Evolutionary conservation across 2,113 vertebrate species (phyloP).

Genomic region (Gymnobelideus leadbeateri): DNA sequence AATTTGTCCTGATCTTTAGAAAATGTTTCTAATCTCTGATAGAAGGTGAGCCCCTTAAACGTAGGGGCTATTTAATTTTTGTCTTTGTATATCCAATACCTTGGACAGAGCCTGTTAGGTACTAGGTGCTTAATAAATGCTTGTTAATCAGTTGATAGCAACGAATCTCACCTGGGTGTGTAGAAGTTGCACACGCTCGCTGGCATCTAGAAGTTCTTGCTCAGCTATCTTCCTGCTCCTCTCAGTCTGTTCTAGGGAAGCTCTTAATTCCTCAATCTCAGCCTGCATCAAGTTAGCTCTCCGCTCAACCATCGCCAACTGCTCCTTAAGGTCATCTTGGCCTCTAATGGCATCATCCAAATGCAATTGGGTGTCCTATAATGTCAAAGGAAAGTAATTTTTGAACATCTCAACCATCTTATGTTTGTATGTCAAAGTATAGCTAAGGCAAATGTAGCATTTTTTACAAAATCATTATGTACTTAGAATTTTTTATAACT

Average conservation of each 20-base stretch:
- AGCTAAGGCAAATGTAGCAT: constrained; percentile 10
- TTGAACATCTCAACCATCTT: neutral
- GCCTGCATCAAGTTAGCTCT: constrained; percentile 87
- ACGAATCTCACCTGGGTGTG: constrained; percentile 85
- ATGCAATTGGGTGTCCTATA: constrained; percentile 87
- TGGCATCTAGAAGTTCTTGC: constrained; percentile 87
- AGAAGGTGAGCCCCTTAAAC: neutral
- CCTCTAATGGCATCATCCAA: constrained; percentile 87
- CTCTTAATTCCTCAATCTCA: constrained; percentile 86
- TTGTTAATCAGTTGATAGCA: neutral
- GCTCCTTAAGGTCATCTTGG: constrained; percentile 91
- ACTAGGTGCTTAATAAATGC: neutral
- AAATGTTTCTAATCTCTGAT: neutral
- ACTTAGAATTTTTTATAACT: constrained; percentile 13
- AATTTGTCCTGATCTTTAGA: neutral
- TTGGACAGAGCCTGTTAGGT: neutral
- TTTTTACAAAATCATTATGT: neutral
- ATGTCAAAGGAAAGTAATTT: constrained; percentile 16
- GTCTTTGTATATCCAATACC: neutral
- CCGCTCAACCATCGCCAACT: constrained; percentile 89
- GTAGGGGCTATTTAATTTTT: neutral
- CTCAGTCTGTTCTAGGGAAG: constrained; percentile 87
- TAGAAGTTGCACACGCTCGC: constrained; percentile 86
- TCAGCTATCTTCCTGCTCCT: constrained; percentile 85
- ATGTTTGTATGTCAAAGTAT: neutral